Evolutionary conservation across 2,113 vertebrate species (phyloP), one percentile per base, ranked within the genome.

Genomic region (Clarias batrachus): DNA sequence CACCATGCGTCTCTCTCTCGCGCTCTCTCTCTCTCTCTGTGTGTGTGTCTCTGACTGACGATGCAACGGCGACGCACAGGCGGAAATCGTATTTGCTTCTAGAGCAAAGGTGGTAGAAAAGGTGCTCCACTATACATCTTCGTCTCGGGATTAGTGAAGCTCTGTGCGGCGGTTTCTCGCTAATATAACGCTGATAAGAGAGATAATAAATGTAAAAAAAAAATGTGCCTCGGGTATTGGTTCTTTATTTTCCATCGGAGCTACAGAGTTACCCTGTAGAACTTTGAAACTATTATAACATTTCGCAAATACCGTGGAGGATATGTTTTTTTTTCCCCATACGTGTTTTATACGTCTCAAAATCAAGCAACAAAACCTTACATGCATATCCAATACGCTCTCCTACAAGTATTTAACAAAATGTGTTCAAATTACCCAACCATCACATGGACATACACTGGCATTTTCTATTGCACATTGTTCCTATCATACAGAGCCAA

Each of bases 81-180:
- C n/a, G 41, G 76, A 83, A 88, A 88, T 88, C 79, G 85, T 63
- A 85, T 90, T 85, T 86, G 82, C 70, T 52, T 78, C 82, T 33
- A 88, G 65, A 84, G 81, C 27, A 66, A 66, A 90, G 83, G 87
- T 68, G 85, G 85, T 73, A 19, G n/a, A 76, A 74, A 74, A 73
- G 16, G 70, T 73, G 33, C 33, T 65, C 33, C 10, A 59, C 33
- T 76, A 54, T 90, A 77, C 81, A 59, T 85, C 78, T 62, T 33
- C 13, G 25, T 85, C 5, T 33, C 33, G 4, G 23, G 16, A 33
- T 82, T 73, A 76, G 5, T 13, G 48, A 27, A 81, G 81, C 48
- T 82, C 4, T 48, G 23, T 33, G 76, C 16, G 17, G 30, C 30
- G 57, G 62, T 70, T 70, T 33, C 21, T 70, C 1, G 4, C 63